These are phyloP conservation scores for Gari tellinella DNA, from an alignment of 2,888 invertebrate genomes.

Conservation along the genomic window DNA sequence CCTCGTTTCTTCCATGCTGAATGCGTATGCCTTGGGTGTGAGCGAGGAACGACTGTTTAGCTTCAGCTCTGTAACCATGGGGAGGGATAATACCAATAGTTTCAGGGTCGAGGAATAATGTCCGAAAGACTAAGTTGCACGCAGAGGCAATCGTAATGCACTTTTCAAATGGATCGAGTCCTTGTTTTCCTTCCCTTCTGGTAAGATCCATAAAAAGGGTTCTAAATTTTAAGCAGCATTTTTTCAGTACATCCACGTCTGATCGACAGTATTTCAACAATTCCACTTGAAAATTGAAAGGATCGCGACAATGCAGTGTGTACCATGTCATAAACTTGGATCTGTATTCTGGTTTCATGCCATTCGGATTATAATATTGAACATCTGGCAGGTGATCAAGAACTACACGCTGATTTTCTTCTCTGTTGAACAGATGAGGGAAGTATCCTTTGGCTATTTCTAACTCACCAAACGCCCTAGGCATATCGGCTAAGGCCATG, in stretches of 20 bases:
- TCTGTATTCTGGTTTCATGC: constrained; percentile 19
- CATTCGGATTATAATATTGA: constrained; percentile 15
- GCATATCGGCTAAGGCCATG: constrained; percentile 12
- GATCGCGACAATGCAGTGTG: background rate
- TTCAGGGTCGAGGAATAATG: constrained; percentile 18
- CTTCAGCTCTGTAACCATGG: constrained; percentile 36
- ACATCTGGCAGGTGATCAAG: constrained; percentile 6
- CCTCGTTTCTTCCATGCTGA: constrained; percentile 31
- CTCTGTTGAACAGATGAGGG: constrained; percentile 12
- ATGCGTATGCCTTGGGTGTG: constrained; percentile 5
- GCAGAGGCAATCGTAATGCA: constrained; percentile 51
- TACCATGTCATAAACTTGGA: constrained; percentile 25
- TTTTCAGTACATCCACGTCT: background rate
- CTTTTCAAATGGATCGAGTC: constrained; percentile 38
- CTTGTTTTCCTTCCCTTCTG: constrained; percentile 4
- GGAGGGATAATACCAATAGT: constrained; percentile 50
- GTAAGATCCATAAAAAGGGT: constrained; percentile 17
- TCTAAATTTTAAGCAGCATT: constrained; percentile 5
- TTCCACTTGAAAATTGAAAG: constrained; percentile 30
- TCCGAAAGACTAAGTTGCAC: constrained; percentile 32
- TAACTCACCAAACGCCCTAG: constrained; percentile 21
- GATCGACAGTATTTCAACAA: constrained; percentile 8
- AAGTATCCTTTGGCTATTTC: constrained; percentile 29
- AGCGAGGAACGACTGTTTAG: constrained; percentile 33
- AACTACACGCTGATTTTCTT: constrained; percentile 8